Evolutionary conservation across 2,888 invertebrate genomes (phyloP).

Genomic region (Lepas anatifera): DNA sequence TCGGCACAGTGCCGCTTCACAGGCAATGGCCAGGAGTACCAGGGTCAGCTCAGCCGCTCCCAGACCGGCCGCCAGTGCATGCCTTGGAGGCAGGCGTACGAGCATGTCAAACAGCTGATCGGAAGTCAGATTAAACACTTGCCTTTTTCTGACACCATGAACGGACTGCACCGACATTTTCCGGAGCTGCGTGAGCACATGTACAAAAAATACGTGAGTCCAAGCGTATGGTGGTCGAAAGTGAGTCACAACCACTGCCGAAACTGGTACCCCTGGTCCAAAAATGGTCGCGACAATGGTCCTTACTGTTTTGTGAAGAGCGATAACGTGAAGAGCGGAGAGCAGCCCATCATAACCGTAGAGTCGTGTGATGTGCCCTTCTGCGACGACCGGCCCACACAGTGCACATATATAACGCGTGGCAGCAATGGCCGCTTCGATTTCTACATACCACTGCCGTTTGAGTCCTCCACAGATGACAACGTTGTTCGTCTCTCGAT

Average conservation of each 20-base stretch:
- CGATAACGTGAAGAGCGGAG: background rate
- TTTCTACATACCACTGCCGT: background rate
- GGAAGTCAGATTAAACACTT: background rate
- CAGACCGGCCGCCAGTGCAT: background rate
- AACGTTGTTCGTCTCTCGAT: background rate
- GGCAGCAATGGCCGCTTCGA: background rate
- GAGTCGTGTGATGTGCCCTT: conserved; percentile 7
- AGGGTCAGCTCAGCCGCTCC: background rate
- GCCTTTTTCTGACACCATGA: background rate
- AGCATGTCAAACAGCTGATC: background rate
- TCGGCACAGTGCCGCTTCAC: background rate
- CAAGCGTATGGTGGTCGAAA: background rate
- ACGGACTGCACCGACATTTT: background rate
- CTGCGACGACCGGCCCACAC: background rate
- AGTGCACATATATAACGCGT: background rate
- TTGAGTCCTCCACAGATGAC: background rate
- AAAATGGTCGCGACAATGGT: conserved; percentile 1
- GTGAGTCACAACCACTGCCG: conserved; percentile 1
- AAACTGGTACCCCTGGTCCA: conserved; percentile 6
- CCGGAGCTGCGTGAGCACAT: background rate
- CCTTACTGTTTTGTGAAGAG: conserved; percentile 4
- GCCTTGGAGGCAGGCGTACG: background rate
- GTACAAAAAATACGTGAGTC: too few relatives aligned
- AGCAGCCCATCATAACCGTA: background rate
- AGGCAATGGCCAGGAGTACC: conserved; percentile 11